Evolutionary conservation across 2,888 invertebrate species (phyloP).

Genomic region (Drosophila anomelani): DNA sequence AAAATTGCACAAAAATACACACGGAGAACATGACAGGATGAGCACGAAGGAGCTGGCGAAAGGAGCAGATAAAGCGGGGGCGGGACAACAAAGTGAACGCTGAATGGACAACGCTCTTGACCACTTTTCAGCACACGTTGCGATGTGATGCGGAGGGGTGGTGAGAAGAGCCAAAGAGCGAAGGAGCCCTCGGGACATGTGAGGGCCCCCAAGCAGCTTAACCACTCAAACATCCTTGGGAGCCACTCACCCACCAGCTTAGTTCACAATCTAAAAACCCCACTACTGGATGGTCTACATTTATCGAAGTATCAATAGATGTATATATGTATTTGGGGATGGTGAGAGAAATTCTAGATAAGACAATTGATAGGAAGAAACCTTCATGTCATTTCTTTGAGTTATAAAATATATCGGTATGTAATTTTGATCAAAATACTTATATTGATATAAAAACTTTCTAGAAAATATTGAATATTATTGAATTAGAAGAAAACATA

Average conservation of each 20-base stretch:
- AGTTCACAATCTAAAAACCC: neutral
- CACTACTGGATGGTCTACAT: neutral
- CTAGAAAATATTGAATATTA: no score
- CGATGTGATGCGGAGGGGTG: no score
- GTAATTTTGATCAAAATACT: no score
- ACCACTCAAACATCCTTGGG: conserved; percentile 63
- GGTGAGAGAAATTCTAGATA: neutral
- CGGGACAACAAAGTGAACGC: conserved; percentile 25
- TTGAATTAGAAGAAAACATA: no score
- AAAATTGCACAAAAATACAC: conserved; percentile 55
- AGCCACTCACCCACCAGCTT: conserved; percentile 5
- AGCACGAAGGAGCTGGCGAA: conserved; percentile 21
- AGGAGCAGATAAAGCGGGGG: conserved; percentile 8
- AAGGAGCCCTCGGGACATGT: conserved; percentile 24
- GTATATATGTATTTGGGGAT: no score
- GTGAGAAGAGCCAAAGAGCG: no score
- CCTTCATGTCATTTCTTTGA: no score
- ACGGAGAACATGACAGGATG: conserved; percentile 33
- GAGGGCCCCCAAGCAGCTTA: conserved; percentile 66
- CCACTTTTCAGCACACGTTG: conserved; percentile 51
- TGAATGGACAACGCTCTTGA: conserved; percentile 59
- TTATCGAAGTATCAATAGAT: neutral
- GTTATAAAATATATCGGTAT: no score
- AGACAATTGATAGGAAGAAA: neutral
- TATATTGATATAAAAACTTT: no score